Evolutionary conservation across 2,797 vertebrate species (phyloP), one percentile per base, ranked within the genome.

Genomic region (Hypotaenidia philippensis): DNA sequence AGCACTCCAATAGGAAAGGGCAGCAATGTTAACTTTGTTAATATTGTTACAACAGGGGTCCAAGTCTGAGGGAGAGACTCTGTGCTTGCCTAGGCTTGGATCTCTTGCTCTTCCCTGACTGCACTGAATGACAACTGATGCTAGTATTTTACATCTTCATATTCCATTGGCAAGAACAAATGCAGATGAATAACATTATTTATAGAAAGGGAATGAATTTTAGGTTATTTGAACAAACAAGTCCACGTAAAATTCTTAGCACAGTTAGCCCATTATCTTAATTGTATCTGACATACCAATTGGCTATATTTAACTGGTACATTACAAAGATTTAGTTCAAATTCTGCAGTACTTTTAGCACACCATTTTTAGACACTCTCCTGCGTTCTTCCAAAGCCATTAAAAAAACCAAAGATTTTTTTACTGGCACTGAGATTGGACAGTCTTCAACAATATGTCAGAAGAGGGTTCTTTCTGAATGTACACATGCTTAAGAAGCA

Each of bases 331-430:
- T 56, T 52, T 29, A 64, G 49, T 71, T 92, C 68, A 65, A 57
- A 74, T 89, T 81, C 32, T n/a, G 9, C 80, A 56, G 8, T 76
- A 68, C 74, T 92, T 93, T 94, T 84, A 95, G 63, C 77, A 79
- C 23, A 47, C 8, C 32, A 10, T 40, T 86, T 90, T 90, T 36
- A 71, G 69, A 78, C 71, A 57, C 20, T 36, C 72, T 36, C 25
- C 65, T n/a, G 45, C 61, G 31, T 57, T 94, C 44, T 93, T 89
- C 32, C 41, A 72, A 36, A 89, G 34, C 50, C 27, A 41, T 61
- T n/a, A 70, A 70, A 76, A 74, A 76, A 60, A 8, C 5, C n/a
- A 49, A 52, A 20, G 9, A 36, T 14, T 83, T 82, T 64, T 89
- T 89, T 68, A 57, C 45, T 78, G 80, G 41, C 65, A 69, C 40